phyloP scores from a whole-genome alignment of 2,888 invertebrate species.

The Rhagonycha lutea region DNA sequence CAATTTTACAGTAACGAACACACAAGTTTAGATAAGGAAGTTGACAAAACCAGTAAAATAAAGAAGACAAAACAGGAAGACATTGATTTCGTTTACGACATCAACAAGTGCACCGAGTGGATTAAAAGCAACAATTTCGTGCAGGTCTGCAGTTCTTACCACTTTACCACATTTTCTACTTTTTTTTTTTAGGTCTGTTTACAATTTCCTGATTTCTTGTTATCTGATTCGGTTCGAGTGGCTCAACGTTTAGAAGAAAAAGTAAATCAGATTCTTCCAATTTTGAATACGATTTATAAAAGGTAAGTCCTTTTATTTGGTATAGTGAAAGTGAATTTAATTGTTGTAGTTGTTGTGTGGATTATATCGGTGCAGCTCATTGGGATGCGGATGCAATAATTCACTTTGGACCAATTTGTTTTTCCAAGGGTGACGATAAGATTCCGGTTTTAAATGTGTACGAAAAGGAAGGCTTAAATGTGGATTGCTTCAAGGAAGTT shows the following conservation, averaged over 20 bases:
- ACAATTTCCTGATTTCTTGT: conserved; percentile 87
- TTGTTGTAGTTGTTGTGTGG: conserved; percentile 80
- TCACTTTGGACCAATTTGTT: conserved; percentile 91
- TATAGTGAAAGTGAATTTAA: conserved; percentile 36
- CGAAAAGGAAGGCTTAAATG: conserved; percentile 64
- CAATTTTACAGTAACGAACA: conserved; percentile 60
- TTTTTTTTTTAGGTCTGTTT: conserved; percentile 72
- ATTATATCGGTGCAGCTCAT: conserved; percentile 89
- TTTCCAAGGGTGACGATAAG: conserved; percentile 69
- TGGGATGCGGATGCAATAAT: conserved; percentile 82
- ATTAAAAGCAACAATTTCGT: conserved; percentile 66
- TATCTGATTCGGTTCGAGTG: conserved; percentile 71
- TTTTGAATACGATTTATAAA: conserved; percentile 90
- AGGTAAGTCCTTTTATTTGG: conserved; percentile 61
- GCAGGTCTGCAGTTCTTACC: conserved; percentile 59
- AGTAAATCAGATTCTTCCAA: conserved; percentile 67
- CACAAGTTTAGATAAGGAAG: conserved; percentile 59
- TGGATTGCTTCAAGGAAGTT: conserved; percentile 51
- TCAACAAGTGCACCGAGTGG: conserved; percentile 69
- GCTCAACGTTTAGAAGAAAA: conserved; percentile 58
- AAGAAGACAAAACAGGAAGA: conserved; percentile 45
- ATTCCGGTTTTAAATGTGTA: conserved; percentile 79
- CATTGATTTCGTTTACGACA: conserved; percentile 61
- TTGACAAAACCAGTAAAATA: conserved; percentile 42
- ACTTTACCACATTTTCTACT: background rate